These are phyloP conservation scores for Martes martes DNA, from an alignment of 2,113 vertebrate genomes.

Conservation along the genomic window DNA sequence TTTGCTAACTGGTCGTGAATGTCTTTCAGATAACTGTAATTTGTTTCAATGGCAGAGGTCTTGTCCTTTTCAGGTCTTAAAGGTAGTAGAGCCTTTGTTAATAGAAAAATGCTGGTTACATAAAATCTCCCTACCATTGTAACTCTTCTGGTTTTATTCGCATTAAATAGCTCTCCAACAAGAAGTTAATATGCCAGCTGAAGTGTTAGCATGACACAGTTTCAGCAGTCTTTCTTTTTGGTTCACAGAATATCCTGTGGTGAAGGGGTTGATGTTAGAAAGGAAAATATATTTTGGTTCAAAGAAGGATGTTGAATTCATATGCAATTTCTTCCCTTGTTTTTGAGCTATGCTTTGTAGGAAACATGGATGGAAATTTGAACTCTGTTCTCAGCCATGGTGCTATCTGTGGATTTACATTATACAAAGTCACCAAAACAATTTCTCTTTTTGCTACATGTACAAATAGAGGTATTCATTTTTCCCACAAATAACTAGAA, in stretches of 20 bases:
- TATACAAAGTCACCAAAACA: conserved; percentile 23
- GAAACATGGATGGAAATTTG: conserved; percentile 20
- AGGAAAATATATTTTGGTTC: conserved; percentile 46
- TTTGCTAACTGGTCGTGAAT: conserved; percentile 30
- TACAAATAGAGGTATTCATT: not conserved
- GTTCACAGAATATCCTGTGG: conserved; percentile 3
- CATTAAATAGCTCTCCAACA: conserved; percentile 34
- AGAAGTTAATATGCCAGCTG: conserved; percentile 36
- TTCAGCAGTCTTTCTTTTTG: conserved; percentile 41
- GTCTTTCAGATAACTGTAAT: not conserved
- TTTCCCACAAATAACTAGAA: not conserved
- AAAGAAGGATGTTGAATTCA: conserved; percentile 52
- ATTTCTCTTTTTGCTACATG: not conserved
- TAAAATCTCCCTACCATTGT: not conserved
- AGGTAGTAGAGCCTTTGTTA: conserved; percentile 30
- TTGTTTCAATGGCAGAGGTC: not conserved
- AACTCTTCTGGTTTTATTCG: conserved; percentile 33
- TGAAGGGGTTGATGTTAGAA: conserved; percentile 27
- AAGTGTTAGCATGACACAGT: not conserved
- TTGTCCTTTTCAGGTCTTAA: conserved; percentile 36
- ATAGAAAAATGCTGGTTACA: conserved; percentile 40
- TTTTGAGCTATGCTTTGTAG: conserved; percentile 14
- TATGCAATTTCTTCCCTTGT: not conserved
- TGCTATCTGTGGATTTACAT: not conserved
- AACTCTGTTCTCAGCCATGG: not conserved